These are phyloP conservation scores for Chromobotia macracanthus DNA, from an alignment of 2,797 vertebrate genomes.

Conservation along the genomic window DNA sequence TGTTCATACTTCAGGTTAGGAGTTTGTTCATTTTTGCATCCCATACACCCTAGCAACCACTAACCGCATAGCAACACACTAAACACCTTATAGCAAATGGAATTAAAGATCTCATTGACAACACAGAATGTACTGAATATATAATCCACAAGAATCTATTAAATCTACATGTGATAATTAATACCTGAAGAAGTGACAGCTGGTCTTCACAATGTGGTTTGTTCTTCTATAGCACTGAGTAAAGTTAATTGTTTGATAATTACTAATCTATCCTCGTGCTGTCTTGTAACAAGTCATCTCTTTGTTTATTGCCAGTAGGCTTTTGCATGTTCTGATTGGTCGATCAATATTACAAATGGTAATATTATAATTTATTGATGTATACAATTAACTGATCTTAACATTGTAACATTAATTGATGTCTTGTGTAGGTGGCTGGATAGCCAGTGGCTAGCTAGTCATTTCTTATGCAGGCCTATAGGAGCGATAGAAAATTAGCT, in stretches of 20 bases:
- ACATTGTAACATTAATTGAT: neutral
- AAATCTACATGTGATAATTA: neutral
- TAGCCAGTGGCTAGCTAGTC: neutral
- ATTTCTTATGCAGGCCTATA: neutral
- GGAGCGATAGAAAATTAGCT: neutral
- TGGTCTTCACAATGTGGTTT: neutral
- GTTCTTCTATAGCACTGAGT: neutral
- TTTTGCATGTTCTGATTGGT: slow-evolving; percentile 20
- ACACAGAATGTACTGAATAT: neutral
- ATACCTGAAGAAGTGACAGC: slow-evolving; percentile 5
- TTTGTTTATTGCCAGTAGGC: slow-evolving; percentile 10
- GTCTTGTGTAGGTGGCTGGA: neutral
- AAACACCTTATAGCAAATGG: too few relatives aligned
- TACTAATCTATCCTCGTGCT: neutral
- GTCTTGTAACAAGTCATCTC: neutral
- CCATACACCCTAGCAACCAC: too few relatives aligned
- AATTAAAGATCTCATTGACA: neutral
- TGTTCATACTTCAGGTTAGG: neutral
- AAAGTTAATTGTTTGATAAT: neutral
- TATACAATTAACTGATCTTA: too few relatives aligned
- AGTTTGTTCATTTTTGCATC: neutral
- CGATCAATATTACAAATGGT: slow-evolving; percentile 17
- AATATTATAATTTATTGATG: too few relatives aligned
- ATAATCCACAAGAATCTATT: neutral
- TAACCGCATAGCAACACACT: too few relatives aligned